Conservation (phyloP, 2,113 vertebrate species). For the Passer montanus region DNA sequence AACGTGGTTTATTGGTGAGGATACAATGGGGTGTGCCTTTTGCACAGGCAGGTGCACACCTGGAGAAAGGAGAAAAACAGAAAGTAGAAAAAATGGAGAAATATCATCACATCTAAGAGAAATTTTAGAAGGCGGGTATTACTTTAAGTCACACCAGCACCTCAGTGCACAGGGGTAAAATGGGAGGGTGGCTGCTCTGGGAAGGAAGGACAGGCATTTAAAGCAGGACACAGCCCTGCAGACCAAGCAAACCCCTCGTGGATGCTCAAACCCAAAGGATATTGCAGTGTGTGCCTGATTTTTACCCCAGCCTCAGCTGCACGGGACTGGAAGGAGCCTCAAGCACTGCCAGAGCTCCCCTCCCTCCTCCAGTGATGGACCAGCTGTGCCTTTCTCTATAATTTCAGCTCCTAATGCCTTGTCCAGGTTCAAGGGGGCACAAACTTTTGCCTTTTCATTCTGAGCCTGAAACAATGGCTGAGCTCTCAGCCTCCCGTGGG, state of each 20-base stretch:
- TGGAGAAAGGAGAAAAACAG: neutral
- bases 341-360: neutral
- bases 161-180: neutral
- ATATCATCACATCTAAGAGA: rapidly evolving
- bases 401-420: neutral
- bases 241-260: neutral
- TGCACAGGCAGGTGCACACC: neutral
- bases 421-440: neutral
- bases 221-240: neutral
- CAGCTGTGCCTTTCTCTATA: neutral
- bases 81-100: neutral
- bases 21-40: rapidly evolving
- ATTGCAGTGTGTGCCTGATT: neutral
- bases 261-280: neutral
- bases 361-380: neutral
- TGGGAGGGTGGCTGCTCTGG: neutral
- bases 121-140: neutral
- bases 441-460: constrained; percentile 25
- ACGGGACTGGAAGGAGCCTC: neutral
- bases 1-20: neutral
- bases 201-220: neutral
- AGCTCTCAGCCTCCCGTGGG: neutral
- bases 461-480: neutral
- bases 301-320: neutral
- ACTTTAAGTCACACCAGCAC: neutral